A percentile compares a stretch with the other conserved stretches of the same genome.
Conservation (phyloP, 2,888 invertebrate genomes). For the Brenthis ino region DNA sequence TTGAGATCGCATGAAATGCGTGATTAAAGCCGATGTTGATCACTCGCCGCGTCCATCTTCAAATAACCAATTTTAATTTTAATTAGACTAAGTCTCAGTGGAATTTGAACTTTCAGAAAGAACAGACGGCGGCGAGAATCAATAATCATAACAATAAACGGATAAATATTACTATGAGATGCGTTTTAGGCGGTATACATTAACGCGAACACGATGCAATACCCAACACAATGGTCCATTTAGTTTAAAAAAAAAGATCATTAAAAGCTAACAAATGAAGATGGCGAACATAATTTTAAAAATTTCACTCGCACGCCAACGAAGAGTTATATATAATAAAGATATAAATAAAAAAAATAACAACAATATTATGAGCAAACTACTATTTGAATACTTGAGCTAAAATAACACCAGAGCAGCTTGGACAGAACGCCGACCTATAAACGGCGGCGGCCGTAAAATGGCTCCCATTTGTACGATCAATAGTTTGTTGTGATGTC, state of each 20-base stretch:
- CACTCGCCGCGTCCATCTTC: constrained; percentile 28
- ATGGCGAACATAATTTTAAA: constrained; percentile 65
- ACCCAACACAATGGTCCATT: constrained; percentile 57
- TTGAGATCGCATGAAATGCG: constrained; percentile 42
- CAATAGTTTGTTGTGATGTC: constrained; percentile 75
- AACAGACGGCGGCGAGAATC: constrained; percentile 28
- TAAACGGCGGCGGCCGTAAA: constrained; percentile 42
- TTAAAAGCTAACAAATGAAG: constrained; percentile 68
- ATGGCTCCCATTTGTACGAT: constrained; percentile 80
- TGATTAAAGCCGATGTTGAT: constrained; percentile 32
- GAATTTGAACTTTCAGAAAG: constrained; percentile 31
- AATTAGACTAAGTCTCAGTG: constrained; percentile 37
- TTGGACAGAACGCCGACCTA: constrained; percentile 66
- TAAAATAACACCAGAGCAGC: constrained; percentile 78
- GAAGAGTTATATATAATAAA: constrained; percentile 59
- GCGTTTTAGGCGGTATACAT: constrained; percentile 32
- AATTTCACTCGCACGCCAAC: constrained; percentile 65
- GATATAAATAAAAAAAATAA: constrained; percentile 53
- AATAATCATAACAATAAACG: constrained; percentile 16
- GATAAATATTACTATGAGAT: constrained; percentile 32
- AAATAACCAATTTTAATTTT: constrained; percentile 29
- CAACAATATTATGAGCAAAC: constrained; percentile 80
- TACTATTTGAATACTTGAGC: constrained; percentile 78
- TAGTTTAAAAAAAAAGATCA: constrained; percentile 46
- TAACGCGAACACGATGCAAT: constrained; percentile 50